phyloP scores from a whole-genome alignment of 1,140 invertebrate genomes.

The Lucilia sericata region DNA sequence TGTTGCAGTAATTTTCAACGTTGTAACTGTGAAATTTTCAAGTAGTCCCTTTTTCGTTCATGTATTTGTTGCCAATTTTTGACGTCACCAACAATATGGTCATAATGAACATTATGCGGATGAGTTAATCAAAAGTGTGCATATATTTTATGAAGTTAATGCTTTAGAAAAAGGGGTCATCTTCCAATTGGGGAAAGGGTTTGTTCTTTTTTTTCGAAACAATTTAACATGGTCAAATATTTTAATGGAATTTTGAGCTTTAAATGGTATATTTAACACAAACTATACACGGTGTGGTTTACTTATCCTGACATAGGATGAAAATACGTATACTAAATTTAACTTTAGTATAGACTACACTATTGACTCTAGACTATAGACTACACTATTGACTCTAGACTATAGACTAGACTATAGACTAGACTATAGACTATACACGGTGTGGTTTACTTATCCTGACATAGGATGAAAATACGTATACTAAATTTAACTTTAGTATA shows the following conservation, averaged over 20 bases:
- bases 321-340: no score
- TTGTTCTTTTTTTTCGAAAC: background rate
- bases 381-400: no score
- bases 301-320: no score
- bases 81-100: constrained; percentile 17
- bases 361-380: no score
- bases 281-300: no score
- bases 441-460: no score
- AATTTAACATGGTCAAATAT: background rate
- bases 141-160: constrained; percentile 9
- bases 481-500: no score
- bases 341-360: no score
- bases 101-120: constrained; percentile 40
- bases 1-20: constrained; percentile 31
- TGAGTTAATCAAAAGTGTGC: constrained; percentile 38
- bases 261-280: background rate
- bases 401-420: no score
- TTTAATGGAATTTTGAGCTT: background rate
- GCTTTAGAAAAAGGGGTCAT: background rate
- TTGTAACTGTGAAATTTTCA: constrained; percentile 28
- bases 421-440: no score
- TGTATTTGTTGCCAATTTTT: background rate
- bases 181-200: background rate
- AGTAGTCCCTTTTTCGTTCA: background rate
- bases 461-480: no score